Conservation (phyloP, 2,113 vertebrate species). For the Struthidea cinerea region DNA sequence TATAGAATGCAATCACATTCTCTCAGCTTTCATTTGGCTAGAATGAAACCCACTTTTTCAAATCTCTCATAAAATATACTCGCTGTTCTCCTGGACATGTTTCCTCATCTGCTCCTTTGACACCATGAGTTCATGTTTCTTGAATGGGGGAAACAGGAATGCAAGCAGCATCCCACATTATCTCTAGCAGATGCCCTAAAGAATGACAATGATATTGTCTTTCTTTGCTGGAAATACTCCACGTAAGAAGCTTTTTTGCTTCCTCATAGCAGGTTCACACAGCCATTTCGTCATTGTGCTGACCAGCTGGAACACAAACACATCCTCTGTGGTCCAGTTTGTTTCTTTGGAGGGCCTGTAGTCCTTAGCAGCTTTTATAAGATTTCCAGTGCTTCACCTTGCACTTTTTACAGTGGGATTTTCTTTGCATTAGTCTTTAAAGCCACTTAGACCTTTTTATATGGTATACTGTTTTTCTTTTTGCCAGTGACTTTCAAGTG, state of each 20-base stretch:
- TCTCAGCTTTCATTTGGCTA: neutral
- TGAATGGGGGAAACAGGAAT: neutral
- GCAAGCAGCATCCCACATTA: neutral
- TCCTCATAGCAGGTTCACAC: neutral
- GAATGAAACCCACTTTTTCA: neutral
- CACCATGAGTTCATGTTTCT: neutral
- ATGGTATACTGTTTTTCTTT: neutral
- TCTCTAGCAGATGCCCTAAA: neutral
- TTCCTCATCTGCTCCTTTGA: neutral
- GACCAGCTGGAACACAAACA: neutral
- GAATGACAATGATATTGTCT: neutral
- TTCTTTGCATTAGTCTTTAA: neutral
- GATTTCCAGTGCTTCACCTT: neutral
- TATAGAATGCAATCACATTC: constrained; percentile 4
- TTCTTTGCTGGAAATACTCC: neutral
- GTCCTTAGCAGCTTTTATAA: neutral
- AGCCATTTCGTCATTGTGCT: neutral
- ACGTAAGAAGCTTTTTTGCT: neutral
- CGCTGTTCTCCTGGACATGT: neutral
- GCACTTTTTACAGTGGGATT: neutral
- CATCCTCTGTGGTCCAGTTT: neutral
- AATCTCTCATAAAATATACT: neutral
- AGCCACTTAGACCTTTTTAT: neutral
- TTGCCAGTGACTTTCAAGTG: neutral
- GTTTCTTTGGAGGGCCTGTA: neutral